Evolutionary conservation across 2,797 vertebrate species (phyloP), one percentile per base, ranked within the genome.

Genomic region (Urocyon cinereoargenteus): DNA sequence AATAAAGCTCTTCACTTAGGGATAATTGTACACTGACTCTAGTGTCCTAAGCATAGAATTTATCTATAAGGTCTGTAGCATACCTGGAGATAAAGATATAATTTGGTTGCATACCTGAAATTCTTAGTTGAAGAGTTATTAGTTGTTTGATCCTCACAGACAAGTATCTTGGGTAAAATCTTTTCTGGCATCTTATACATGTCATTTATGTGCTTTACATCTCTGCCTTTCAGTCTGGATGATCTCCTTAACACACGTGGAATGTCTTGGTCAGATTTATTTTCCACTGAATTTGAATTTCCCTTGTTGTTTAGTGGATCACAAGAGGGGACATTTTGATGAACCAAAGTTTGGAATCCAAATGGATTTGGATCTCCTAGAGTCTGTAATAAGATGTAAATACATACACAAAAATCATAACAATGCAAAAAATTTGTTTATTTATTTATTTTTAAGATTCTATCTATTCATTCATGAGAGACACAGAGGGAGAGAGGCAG

Each of bases 301-400:
- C 22, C 53, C 61, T 98, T 90, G 72, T 5, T 85, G 91, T 51
- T 89, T 94, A 95, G 64, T 79, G 73, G 94, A 82, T 97, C 90
- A 97, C 6, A 66, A 81, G 9, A 96, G 2, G 14, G 78, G 2
- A 83, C 66, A 96, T 14, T 89, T 62, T 94, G 85, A 91, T 36
- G 86, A 97, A 72, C 13, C 49, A 86, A 94, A 96, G 85, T 91
- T 24, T 95, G 72, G 61, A 96, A 91, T 66, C 73, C 93, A 82
- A 97, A 84, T 86, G 51, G 19, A 93, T 96, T 91, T 84, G 97
- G 85, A 61, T 85, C 88, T 98, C 21, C 15, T 53, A 91, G 18
- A 93, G 64, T 77, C 98, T 99, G 77, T 87, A 77, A 93, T 95
- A 97, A 94, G 64, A 97, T 72, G 5, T 61, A 96, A 85, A 10